phyloP scores from a whole-genome alignment of 2,888 invertebrate species.

The Conomelus anceps region DNA sequence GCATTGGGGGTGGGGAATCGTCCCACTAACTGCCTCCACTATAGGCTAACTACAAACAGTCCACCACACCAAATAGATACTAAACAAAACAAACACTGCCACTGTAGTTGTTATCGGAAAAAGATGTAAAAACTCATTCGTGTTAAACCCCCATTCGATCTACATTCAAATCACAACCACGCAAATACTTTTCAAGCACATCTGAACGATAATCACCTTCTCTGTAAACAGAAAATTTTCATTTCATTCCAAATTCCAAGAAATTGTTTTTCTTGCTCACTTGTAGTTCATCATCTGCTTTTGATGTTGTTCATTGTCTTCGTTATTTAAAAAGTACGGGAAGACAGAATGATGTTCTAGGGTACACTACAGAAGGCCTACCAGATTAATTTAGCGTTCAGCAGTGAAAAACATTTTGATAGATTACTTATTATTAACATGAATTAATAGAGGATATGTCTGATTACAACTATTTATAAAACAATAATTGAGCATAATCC shows the following conservation, averaged over 20 bases:
- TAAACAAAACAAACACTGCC: neutral
- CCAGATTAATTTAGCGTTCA: too few species aligned
- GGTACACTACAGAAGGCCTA: too few species aligned
- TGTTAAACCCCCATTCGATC: neutral
- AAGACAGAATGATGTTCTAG: too few species aligned
- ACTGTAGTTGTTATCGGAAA: neutral
- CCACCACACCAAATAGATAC: too few species aligned
- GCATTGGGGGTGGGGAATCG: neutral
- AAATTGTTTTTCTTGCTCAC: neutral
- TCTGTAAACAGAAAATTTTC: neutral
- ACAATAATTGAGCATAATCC: too few species aligned
- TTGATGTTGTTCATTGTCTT: too few species aligned
- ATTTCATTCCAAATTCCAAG: neutral
- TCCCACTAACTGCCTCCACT: neutral
- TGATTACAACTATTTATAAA: too few species aligned
- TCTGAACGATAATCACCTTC: neutral
- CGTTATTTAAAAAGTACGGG: too few species aligned
- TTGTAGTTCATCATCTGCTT: too few species aligned
- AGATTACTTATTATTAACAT: too few species aligned
- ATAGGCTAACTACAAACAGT: neutral
- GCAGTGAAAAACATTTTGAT: too few species aligned
- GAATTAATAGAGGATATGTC: too few species aligned
- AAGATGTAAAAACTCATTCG: neutral
- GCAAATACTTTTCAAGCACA: neutral
- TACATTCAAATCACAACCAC: neutral